A percentile compares a stretch with the other conserved stretches of the same genome.
phyloP scores from a whole-genome alignment of 2,797 vertebrate species.

The Gallirallus australis region DNA sequence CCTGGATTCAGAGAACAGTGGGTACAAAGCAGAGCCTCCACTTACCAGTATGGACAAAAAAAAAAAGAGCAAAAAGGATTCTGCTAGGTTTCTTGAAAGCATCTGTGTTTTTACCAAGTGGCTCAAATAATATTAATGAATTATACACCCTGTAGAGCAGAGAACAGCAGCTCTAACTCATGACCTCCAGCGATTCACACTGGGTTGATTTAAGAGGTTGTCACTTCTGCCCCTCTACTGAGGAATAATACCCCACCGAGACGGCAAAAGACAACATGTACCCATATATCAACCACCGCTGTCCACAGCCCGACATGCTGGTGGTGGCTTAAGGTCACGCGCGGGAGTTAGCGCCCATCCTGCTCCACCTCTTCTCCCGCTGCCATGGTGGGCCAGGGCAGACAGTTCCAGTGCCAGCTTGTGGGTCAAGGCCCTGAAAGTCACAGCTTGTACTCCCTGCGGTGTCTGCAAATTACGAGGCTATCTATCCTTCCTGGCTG shows the following conservation, averaged over 20 bases:
- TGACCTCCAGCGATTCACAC: background rate
- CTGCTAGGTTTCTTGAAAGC: background rate
- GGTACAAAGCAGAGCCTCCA: background rate
- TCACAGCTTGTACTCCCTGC: background rate
- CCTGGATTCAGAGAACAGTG: background rate
- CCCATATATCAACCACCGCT: background rate
- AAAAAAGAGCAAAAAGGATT: background rate
- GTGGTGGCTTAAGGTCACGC: background rate
- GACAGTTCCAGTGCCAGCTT: background rate
- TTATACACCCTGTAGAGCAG: background rate
- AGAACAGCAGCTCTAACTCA: background rate
- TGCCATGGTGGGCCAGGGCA: background rate
- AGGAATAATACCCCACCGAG: background rate
- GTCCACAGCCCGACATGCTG: accelerated
- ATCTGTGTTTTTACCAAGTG: background rate
- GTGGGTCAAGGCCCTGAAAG: background rate
- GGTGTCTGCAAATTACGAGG: background rate
- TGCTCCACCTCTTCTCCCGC: background rate
- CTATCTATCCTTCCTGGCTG: background rate
- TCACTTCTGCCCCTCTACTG: background rate
- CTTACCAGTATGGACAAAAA: background rate
- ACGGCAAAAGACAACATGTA: background rate
- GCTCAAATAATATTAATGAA: conserved; percentile 27
- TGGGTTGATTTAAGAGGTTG: conserved; percentile 18
- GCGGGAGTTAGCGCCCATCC: background rate